These are phyloP conservation scores for Cybosia mesomella DNA, from an alignment of 2,888 invertebrate species.

Conservation along the genomic window DNA sequence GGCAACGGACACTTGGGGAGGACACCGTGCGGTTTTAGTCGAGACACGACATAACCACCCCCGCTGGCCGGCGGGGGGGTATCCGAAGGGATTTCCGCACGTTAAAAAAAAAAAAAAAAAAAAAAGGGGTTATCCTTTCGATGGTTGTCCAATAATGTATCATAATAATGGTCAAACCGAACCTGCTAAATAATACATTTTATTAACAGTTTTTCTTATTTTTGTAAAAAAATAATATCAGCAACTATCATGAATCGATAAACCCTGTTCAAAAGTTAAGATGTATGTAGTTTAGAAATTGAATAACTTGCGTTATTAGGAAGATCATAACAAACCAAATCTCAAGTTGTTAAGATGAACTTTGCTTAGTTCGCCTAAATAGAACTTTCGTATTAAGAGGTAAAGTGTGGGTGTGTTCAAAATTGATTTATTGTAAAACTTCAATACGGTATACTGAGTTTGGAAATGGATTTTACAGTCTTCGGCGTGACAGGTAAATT, in stretches of 20 bases:
- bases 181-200: too few species aligned
- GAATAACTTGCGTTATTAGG: neutral
- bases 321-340: slow-evolving; percentile 23
- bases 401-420: slow-evolving; percentile 58
- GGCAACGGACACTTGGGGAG: too few species aligned
- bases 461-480: slow-evolving; percentile 47
- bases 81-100: too few species aligned
- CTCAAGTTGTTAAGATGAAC: slow-evolving; percentile 32
- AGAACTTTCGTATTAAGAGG: slow-evolving; percentile 55
- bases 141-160: too few species aligned
- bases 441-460: slow-evolving; percentile 33
- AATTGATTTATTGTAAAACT: slow-evolving; percentile 67
- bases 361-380: slow-evolving; percentile 46
- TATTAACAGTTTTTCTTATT: too few species aligned
- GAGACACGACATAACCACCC: too few species aligned
- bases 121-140: too few species aligned
- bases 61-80: too few species aligned
- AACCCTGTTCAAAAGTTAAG: neutral
- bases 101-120: too few species aligned
- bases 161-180: too few species aligned
- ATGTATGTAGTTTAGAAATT: neutral
- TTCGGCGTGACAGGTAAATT: slow-evolving; percentile 22
- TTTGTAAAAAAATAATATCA: too few species aligned
- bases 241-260: neutral
- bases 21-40: too few species aligned